A percentile compares a stretch with the other conserved stretches of the same genome.
These are phyloP conservation scores for Porites lutea DNA, from an alignment of 64 coral and sea anemone genomes.

Conservation along the genomic window DNA sequence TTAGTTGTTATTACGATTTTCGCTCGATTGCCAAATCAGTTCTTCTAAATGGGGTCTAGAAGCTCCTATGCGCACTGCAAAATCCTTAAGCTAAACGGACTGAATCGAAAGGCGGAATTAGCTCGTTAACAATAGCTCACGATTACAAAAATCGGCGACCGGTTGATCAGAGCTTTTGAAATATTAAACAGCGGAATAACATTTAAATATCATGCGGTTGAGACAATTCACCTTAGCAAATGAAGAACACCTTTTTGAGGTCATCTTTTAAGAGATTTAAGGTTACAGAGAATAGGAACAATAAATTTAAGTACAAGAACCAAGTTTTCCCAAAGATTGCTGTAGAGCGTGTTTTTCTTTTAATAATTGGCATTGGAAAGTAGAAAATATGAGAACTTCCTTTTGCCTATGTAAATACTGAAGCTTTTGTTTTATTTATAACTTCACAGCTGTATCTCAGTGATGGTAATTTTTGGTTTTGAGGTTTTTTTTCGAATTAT, in stretches of 20 bases:
- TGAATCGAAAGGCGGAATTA: neutral
- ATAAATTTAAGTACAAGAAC: neutral
- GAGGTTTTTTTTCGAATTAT: neutral
- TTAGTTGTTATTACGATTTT: slow-evolving; percentile 17
- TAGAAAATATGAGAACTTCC: neutral
- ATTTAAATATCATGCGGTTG: slow-evolving; percentile 47
- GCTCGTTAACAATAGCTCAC: neutral
- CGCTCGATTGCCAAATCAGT: neutral
- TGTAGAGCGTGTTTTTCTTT: neutral
- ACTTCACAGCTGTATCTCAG: slow-evolving; percentile 26
- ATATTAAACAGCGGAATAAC: slow-evolving; percentile 49
- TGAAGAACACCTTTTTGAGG: neutral
- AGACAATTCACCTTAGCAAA: slow-evolving; percentile 20
- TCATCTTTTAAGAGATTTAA: neutral
- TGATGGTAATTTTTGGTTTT: slow-evolving; percentile 37
- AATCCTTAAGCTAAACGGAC: neutral
- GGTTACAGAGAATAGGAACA: neutral
- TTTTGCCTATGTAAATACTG: slow-evolving; percentile 6
- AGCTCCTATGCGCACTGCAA: neutral
- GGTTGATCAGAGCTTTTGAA: slow-evolving; percentile 47
- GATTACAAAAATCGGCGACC: neutral
- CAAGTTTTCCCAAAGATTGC: neutral
- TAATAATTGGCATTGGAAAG: neutral
- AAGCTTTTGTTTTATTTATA: slow-evolving; percentile 41
- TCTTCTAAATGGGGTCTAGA: slow-evolving; percentile 2